Conservation (phyloP, 1,140 invertebrate genomes). For the Littorina saxatilis region DNA sequence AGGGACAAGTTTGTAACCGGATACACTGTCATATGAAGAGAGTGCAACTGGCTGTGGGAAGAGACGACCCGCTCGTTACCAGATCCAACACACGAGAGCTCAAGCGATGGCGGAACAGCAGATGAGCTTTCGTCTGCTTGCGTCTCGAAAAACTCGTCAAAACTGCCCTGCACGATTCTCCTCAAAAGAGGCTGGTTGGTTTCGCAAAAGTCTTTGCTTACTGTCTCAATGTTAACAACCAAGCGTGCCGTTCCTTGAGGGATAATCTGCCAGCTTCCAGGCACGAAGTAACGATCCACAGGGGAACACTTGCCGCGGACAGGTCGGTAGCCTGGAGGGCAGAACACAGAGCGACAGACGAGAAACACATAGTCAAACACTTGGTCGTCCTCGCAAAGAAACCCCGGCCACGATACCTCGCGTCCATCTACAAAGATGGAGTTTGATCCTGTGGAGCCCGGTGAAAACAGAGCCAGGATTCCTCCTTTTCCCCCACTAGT, state of each 20-base stretch:
- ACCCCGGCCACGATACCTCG: not conserved
- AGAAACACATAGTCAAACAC: constrained; percentile 35
- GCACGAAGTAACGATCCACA: not conserved
- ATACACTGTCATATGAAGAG: not conserved
- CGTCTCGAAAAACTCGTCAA: not conserved
- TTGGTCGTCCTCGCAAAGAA: constrained; percentile 2
- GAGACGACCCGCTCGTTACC: too few species aligned
- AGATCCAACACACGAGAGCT: not conserved
- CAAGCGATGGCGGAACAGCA: not conserved
- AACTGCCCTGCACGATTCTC: not conserved
- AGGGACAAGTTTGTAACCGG: not conserved
- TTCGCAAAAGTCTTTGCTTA: too few species aligned
- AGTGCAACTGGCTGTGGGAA: not conserved
- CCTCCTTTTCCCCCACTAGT: not conserved
- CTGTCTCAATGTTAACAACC: not conserved
- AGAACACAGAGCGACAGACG: constrained; percentile 27
- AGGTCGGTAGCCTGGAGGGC: constrained; percentile 14
- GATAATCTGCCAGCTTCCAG: constrained; percentile 7
- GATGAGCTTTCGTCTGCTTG: too few species aligned
- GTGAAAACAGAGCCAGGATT: constrained; percentile 24
- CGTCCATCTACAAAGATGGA: constrained; percentile 6
- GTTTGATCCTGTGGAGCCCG: not conserved
- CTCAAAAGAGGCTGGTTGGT: too few species aligned
- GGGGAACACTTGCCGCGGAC: not conserved
- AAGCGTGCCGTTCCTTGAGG: not conserved